Conservation (phyloP, 2,888 invertebrate species). For the Carterocephalus palaemon region DNA sequence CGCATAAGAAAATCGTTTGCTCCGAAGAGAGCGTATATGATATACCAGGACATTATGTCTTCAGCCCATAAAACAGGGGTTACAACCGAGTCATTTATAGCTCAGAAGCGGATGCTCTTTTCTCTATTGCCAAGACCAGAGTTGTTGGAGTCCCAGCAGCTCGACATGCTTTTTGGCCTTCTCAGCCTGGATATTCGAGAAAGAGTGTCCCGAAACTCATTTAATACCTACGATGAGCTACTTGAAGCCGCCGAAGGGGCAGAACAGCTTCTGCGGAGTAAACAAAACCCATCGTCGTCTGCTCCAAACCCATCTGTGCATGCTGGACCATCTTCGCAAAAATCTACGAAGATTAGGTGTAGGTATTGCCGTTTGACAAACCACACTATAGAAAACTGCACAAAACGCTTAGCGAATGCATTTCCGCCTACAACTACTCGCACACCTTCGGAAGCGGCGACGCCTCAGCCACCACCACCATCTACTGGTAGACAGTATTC, state of each 20-base stretch:
- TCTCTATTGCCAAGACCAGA: background rate
- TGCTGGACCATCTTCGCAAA: no score
- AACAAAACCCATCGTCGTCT: no score
- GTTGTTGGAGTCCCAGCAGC: background rate
- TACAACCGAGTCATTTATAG: slow-evolving; percentile 25
- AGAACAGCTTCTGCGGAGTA: background rate
- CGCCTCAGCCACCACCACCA: no score
- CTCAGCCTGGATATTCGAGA: background rate
- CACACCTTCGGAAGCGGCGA: no score
- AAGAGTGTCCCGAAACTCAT: background rate
- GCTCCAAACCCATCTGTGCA: no score
- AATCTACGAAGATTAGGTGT: no score
- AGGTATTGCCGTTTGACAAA: no score
- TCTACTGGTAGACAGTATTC: no score
- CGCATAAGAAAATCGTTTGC: slow-evolving; percentile 25
- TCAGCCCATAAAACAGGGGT: slow-evolving; percentile 11
- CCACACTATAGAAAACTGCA: no score
- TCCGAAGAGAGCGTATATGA: slow-evolving; percentile 20
- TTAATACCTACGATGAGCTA: background rate
- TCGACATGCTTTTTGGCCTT: background rate
- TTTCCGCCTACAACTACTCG: no score
- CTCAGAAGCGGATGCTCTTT: background rate
- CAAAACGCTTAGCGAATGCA: no score
- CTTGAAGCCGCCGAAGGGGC: background rate
- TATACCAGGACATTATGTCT: slow-evolving; percentile 26